Evolutionary conservation across 2,113 vertebrate species (phyloP).

Genomic region (Otis tarda): DNA sequence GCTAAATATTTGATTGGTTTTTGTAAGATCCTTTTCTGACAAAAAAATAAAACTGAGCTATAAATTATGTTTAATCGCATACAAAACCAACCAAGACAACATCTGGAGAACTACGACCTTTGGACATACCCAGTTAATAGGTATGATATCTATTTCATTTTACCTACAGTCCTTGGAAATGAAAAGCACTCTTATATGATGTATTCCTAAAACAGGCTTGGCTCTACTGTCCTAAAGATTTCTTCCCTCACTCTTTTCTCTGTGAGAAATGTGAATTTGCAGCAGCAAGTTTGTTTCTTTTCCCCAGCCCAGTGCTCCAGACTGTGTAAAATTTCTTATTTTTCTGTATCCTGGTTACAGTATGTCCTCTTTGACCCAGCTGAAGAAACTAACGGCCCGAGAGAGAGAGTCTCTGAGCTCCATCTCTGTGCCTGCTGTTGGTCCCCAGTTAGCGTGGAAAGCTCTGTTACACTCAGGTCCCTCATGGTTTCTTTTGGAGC

Average conservation of each 20-base stretch:
- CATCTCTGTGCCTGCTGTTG: background rate
- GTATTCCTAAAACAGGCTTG: background rate
- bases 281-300: background rate
- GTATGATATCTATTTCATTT: background rate
- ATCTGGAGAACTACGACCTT: background rate
- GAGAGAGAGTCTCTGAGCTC: background rate
- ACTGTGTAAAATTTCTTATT: background rate
- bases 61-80: background rate
- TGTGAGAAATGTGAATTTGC: background rate
- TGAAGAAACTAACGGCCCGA: accelerated
- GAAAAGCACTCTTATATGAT: background rate
- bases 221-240: background rate
- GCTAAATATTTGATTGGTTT: background rate
- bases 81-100: background rate
- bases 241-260: background rate
- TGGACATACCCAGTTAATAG: background rate
- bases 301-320: background rate
- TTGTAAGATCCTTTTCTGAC: background rate
- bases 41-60: background rate
- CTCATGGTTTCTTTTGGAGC: background rate
- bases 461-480: background rate
- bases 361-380: background rate
- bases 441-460: background rate
- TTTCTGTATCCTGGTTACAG: accelerated
- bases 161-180: background rate